A percentile compares a stretch with the other conserved stretches of the same genome.
phyloP scores from a whole-genome alignment of 2,888 invertebrate species.

The Drosophila monieri region DNA sequence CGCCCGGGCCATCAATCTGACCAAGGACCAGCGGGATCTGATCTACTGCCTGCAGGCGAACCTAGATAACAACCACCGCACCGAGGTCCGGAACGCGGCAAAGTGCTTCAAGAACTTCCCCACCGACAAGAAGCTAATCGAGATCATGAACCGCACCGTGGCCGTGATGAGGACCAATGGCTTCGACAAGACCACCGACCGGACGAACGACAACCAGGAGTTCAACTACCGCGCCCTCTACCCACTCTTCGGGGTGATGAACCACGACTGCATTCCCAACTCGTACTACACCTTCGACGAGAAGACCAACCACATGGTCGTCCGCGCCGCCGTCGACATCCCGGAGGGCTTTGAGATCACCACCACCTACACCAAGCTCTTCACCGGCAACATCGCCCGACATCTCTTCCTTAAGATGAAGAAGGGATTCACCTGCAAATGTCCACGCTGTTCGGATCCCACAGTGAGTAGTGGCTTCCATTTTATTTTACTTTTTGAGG shows the following conservation, averaged over 20 bases:
- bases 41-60: constrained; percentile 83
- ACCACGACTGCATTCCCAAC: constrained; percentile 90
- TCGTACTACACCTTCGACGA: constrained; percentile 88
- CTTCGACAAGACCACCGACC: constrained; percentile 81
- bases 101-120: constrained; percentile 82
- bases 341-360: constrained; percentile 88
- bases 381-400: constrained; percentile 88
- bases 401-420: constrained; percentile 86
- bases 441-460: constrained; percentile 88
- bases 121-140: constrained; percentile 79
- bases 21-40: constrained; percentile 80
- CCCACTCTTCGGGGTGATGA: constrained; percentile 88
- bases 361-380: constrained; percentile 88
- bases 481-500: no score
- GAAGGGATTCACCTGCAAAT: constrained; percentile 89
- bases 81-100: constrained; percentile 81
- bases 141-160: constrained; percentile 82
- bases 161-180: constrained; percentile 83
- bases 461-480: constrained; percentile 84
- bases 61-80: constrained; percentile 81
- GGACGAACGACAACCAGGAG: constrained; percentile 78
- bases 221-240: constrained; percentile 87
- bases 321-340: constrained; percentile 87
- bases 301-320: constrained; percentile 86
- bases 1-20: constrained; percentile 81